Percentiles rank a stretch among this genome's conserved stretches.
Conservation (phyloP, 2,797 vertebrate species). For the Anguilla anguilla region DNA sequence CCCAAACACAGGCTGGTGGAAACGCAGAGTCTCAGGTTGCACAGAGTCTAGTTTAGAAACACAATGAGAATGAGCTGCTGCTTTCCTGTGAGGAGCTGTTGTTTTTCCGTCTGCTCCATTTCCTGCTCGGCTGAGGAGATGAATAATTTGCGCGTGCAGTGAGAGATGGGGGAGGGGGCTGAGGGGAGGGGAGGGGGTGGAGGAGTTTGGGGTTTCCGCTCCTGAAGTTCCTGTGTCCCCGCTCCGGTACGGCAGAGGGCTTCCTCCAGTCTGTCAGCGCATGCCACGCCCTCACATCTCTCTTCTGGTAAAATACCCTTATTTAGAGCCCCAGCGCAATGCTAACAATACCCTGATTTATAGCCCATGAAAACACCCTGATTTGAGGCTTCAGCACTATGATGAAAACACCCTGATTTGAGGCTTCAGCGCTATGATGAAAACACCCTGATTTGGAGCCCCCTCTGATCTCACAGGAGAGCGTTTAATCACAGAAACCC, state of each 20-base stretch:
- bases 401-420: too few relatives aligned
- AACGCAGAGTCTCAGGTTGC: not conserved
- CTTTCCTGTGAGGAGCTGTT: not conserved
- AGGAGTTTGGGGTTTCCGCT: not conserved
- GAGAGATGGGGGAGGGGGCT: not conserved
- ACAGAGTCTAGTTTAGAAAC: not conserved
- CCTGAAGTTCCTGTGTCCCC: not conserved
- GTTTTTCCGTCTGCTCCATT: not conserved
- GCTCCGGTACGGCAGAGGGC: not conserved
- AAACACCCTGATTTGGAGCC: too few relatives aligned
- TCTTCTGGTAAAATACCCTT: not conserved
- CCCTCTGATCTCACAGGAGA: too few relatives aligned
- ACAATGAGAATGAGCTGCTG: constrained; percentile 10
- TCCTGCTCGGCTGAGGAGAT: constrained; percentile 1
- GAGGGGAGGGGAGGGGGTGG: not conserved
- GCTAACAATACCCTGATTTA: too few relatives aligned
- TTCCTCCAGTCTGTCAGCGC: not conserved
- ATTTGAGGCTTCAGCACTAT: too few relatives aligned
- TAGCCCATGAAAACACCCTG: too few relatives aligned
- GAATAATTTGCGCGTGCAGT: not conserved
- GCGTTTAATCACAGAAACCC: too few relatives aligned
- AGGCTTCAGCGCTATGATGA: too few relatives aligned
- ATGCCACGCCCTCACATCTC: not conserved
- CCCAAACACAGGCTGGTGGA: not conserved
- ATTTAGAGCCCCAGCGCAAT: too few relatives aligned